phyloP scores from a whole-genome alignment of 2,797 vertebrate genomes.

The Alosa sapidissima region DNA sequence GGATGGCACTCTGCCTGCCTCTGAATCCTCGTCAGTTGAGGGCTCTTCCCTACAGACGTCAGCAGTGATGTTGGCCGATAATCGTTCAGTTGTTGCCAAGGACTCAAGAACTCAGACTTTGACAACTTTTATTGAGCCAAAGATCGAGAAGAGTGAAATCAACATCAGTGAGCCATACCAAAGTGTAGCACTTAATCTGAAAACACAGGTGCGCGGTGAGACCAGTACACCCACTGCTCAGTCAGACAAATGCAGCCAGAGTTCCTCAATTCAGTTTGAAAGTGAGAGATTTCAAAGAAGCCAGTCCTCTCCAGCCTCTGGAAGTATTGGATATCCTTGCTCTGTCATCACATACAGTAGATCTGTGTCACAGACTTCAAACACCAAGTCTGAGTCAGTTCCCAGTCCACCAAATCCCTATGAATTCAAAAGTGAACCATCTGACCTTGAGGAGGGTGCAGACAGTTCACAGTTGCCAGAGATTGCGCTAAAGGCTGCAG shows the following conservation, averaged over 20 bases:
- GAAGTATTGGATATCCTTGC: constrained; percentile 65
- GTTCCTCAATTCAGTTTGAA: constrained; percentile 67
- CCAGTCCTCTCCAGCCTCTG: constrained; percentile 66
- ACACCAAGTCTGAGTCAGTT: constrained; percentile 30
- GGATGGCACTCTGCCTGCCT: constrained; percentile 63
- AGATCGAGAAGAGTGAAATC: constrained; percentile 72
- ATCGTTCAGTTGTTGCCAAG: constrained; percentile 25
- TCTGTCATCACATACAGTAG: constrained; percentile 66
- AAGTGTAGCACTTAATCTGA: constrained; percentile 53
- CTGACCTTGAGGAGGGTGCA: constrained; percentile 72
- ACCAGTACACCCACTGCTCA: constrained; percentile 51
- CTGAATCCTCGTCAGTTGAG: constrained; percentile 68
- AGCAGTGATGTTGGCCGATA: constrained; percentile 34
- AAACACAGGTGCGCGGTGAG: not conserved
- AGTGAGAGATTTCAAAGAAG: constrained; percentile 66
- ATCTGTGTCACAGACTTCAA: constrained; percentile 43
- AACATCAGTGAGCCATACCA: constrained; percentile 64
- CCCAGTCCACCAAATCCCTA: constrained; percentile 58
- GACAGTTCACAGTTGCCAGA: constrained; percentile 67
- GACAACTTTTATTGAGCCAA: constrained; percentile 67
- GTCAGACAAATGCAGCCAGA: constrained; percentile 48
- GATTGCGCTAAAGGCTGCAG: constrained; percentile 60
- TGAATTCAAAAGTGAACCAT: constrained; percentile 68
- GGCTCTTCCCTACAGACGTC: constrained; percentile 71
- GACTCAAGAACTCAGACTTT: constrained; percentile 46